Percentiles rank a stretch among this genome's conserved stretches.
These are phyloP conservation scores for Chymomyza amoena DNA, from an alignment of 2,888 invertebrate species.

Conservation along the genomic window DNA sequence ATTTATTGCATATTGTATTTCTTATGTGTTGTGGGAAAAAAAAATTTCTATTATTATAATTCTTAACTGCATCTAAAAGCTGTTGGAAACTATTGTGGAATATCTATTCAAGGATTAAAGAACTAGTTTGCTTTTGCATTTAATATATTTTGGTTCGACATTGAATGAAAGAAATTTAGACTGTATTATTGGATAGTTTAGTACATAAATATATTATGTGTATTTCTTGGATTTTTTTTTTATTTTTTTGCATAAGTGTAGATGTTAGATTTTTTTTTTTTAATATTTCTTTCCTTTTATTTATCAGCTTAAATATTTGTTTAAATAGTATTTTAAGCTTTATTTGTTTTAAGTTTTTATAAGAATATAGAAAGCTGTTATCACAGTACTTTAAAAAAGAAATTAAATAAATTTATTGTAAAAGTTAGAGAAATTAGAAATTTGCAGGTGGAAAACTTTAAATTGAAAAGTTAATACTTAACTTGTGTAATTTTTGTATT, in stretches of 20 bases:
- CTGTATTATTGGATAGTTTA: not conserved
- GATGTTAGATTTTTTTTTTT: conserved; percentile 1
- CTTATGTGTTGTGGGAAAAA: not conserved
- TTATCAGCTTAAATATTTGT: conserved; percentile 14
- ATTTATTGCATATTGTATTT: conserved; percentile 14
- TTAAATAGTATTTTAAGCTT: conserved; percentile 17
- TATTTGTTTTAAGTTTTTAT: conserved; percentile 13
- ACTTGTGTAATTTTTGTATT: too few species aligned
- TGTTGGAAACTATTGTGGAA: not conserved
- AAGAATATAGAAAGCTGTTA: conserved; percentile 58
- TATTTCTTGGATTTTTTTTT: not conserved
- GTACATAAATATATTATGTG: not conserved
- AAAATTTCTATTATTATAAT: not conserved
- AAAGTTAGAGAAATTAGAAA: not conserved
- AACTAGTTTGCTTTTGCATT: not conserved
- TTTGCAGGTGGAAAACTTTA: too few species aligned
- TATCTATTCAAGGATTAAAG: not conserved
- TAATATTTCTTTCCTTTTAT: conserved; percentile 5
- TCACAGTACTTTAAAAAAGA: conserved; percentile 58
- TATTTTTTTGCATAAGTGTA: not conserved
- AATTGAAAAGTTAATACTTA: too few species aligned
- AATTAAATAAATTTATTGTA: conserved; percentile 5
- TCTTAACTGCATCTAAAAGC: not conserved
- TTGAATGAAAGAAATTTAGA: not conserved
- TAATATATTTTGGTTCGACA: not conserved